These are phyloP conservation scores for Theocolax elegans DNA, from an alignment of 1,140 invertebrate species.

Conservation along the genomic window DNA sequence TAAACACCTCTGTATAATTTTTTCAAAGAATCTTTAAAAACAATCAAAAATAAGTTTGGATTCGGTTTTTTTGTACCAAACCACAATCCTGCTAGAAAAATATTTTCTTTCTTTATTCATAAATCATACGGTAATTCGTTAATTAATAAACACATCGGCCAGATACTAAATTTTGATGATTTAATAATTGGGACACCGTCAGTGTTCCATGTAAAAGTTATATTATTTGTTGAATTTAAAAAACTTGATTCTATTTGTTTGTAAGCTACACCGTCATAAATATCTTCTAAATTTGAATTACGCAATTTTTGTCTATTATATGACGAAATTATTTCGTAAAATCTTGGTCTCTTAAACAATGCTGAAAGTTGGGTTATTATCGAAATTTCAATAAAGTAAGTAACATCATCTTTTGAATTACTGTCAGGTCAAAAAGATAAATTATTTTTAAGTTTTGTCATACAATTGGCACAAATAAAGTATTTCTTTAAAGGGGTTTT, in stretches of 20 bases:
- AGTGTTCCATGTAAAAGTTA: conserved; percentile 9
- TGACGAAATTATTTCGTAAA: too few species aligned
- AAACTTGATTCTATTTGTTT: background rate
- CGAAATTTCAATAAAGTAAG: too few species aligned
- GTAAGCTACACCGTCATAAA: background rate
- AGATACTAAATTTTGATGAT: conserved; percentile 18
- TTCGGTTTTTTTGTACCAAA: conserved; percentile 1
- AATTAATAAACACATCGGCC: conserved; percentile 6
- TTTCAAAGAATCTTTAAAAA: background rate
- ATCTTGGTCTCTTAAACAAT: too few species aligned
- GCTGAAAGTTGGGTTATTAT: too few species aligned
- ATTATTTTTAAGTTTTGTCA: too few species aligned
- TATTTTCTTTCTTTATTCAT: conserved; percentile 7
- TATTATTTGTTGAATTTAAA: background rate
- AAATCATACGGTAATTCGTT: background rate
- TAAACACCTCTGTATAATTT: conserved; percentile 8
- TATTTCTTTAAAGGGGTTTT: too few species aligned
- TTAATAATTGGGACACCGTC: background rate
- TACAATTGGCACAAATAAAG: too few species aligned
- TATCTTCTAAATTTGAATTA: too few species aligned
- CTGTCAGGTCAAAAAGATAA: too few species aligned
- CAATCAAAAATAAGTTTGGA: background rate
- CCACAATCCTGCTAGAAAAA: conserved; percentile 9
- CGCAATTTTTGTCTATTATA: too few species aligned
- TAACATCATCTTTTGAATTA: too few species aligned